Evolutionary conservation across 2,888 invertebrate genomes (phyloP), one percentile per base, ranked within the genome.

Genomic region (Drosophila limbata): DNA sequence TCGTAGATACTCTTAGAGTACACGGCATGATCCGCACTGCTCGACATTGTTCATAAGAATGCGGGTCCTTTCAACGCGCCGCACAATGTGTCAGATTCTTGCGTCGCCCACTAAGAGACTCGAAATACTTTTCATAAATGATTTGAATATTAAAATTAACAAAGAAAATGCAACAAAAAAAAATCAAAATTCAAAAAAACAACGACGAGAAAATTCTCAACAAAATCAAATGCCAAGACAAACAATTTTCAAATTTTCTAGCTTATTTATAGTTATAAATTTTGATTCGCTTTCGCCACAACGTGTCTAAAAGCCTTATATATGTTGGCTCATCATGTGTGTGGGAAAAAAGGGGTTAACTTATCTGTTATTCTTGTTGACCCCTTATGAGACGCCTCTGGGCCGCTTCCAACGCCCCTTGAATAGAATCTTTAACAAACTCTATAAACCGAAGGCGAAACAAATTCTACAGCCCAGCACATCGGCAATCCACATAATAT

Each of bases 201-300:
- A 45, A 47, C 56, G 45, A 56, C 55, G 44, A 56, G 47, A 57
- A 47, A 57, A 57, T 57, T 45, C 57, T 57, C 25, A 28, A 37
- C 45, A 48, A 70, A 66, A 66, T 55, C 25, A 61, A 79, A 79
- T 79, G 63, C 70, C 60, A 79, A 79, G 59, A 70, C 73, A 82
- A 87, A 73, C 76, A 76, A 73, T 61, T 70, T 84, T 74, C 25
- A 81, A 70, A 76, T 73, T 60, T 79, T 84, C 74, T 68, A 81
- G 69, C 84, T 78, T 82, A 82, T 82, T 82, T 82, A 84, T 82
- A 82, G 87, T 78, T 87, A 69, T 64, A 75, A 83, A 68, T 76
- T 79, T 79, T 79, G 65, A 79, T 77, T 70, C 79, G 79, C 79
- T 79, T 77, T 79, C 75, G 70, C 76, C 79, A 73, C 74, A 73